Evolutionary conservation across 2,888 invertebrate genomes (phyloP), one percentile per base, ranked within the genome.

Genomic region (Drosophila subquinaria): DNA sequence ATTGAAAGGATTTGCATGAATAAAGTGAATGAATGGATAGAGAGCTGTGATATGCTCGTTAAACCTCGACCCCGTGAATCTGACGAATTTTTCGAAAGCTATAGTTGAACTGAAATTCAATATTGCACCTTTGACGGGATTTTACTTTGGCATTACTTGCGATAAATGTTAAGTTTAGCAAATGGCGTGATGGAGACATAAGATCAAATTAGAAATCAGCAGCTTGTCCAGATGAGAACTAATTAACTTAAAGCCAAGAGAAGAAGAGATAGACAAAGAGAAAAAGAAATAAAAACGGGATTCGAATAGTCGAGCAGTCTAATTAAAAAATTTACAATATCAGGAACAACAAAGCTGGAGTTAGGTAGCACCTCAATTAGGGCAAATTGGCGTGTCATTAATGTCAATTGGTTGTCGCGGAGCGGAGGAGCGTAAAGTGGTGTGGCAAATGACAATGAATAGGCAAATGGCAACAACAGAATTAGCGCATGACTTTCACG

Each of bases 401-500:
- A 84, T 89, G 89, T 77, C 89, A 84, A 84, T 89, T 87, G 89
- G 47, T 36, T 47, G 63, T 15, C 23, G 33, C 2, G 17, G 2
- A 4, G 47, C 2, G 45, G 45, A n/a, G 45, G 8, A 17, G 48
- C 40, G 50, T 40, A 56, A 71, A 66, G 71, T 76, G 71, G 71
- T 76, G 71, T 64, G 88, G 85, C 76, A 84, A 89, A 84, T 89
- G 84, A 89, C 84, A 84, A 84, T 84, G 84, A 84, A 84, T 87
- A 84, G 88, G 79, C 66, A 67, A 81, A 60, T 51, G 73, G 64
- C 57, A 75, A 75, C 76, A 77, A 85, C 71, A 76, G 86, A 86
- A 90, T 88, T 89, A 90, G 86, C 78, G 86, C 80, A 88, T 86
- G 83, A 90, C 81, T 85, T 76, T 88, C 89, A 78, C 73, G 87